Base-by-base conservation (phyloP, 1,140 invertebrate species). In the Anadara kagoshimensis region DNA sequence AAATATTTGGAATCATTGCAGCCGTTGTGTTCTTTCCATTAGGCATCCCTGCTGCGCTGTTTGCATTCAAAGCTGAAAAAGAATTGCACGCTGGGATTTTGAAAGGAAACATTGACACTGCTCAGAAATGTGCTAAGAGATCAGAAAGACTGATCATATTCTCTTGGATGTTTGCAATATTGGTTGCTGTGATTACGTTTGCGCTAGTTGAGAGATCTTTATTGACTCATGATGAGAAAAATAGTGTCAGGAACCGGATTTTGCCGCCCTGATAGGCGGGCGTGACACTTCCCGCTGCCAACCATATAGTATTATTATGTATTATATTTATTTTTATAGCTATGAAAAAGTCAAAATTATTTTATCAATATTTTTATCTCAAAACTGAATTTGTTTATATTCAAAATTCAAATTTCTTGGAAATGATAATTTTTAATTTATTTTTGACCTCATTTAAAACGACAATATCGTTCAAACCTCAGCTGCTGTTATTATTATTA, bases 21-120 rank as follows among this genome's bases (percentile, higher is more conserved):
- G 49, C 68, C 18, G 22, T 82, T 56, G 36, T 84, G 4, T 85
- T 84, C 61, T 84, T 85, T 59, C 84, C 84, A 16, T 68, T 78
- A 22, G 84, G 84, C 11, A 78, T 85, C 5, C 76, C 75, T 5
- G 84, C 84, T 1, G 70, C 66, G 14, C 59, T 75, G 47, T 85
- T 76, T 69, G 82, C 84, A 7, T 78, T 76, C 43, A 78, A 76
- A 51, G 75, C 75, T 22, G 66, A 80, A 58, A 73, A 73, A 18
- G 78, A 76, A 56, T 83, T 84, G 66, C 58, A 81, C 51, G 78
- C 69, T 12, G 84, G 84, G 5, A 78, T 85, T 18, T 47, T 78
- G 36, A 67, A 67, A 43, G 84, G 82, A 5, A 78, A 85, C 59
- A 80, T 85, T 45, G 81, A 84, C 59, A 58, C 66, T 11, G 84